Conservation (phyloP, 2,113 vertebrate species). For the Myrmecophaga tridactyla region DNA sequence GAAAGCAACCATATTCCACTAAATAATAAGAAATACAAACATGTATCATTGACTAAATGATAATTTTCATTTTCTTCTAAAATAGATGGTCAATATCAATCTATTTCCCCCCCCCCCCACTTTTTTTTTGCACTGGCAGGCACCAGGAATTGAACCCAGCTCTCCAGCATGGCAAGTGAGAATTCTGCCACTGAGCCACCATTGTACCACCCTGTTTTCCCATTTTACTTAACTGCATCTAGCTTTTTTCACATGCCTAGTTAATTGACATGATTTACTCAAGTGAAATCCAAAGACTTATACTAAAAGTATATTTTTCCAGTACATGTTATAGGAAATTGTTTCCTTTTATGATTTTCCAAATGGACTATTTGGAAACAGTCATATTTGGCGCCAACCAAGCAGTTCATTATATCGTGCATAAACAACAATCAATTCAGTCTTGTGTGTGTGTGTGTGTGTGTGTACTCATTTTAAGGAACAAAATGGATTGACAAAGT, state of each 20-base stretch:
- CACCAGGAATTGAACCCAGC: no score
- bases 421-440: background rate
- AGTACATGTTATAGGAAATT: background rate
- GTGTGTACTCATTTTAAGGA: background rate
- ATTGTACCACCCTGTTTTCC: no score
- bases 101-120: no score
- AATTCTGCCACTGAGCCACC: no score
- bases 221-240: background rate
- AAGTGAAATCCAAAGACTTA: background rate
- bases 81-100: background rate
- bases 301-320: background rate
- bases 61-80: background rate
- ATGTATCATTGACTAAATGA: background rate
- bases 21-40: conserved; percentile 28
- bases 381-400: background rate
- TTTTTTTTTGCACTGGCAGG: no score
- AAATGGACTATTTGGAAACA: background rate
- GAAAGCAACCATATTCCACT: background rate
- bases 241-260: background rate
- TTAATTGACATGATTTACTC: background rate
- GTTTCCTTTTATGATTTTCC: background rate
- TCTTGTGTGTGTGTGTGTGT: background rate
- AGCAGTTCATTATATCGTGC: background rate
- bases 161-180: no score
- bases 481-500: background rate